A percentile compares a stretch with the other conserved stretches of the same genome.
These are phyloP conservation scores for Merluccius polli DNA, from an alignment of 2,797 vertebrate species.

Conservation along the genomic window DNA sequence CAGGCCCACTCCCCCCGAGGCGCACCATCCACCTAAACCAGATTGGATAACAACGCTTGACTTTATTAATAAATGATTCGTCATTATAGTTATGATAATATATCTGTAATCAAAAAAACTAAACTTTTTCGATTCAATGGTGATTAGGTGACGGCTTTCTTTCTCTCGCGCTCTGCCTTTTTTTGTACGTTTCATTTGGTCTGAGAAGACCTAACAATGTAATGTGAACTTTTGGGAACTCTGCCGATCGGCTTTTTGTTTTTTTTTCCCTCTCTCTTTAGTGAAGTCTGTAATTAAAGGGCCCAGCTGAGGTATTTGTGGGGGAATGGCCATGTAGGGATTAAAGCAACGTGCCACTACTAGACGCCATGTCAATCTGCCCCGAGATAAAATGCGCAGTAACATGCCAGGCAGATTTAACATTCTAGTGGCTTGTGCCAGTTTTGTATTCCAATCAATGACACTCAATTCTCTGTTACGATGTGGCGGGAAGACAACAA, in stretches of 20 bases:
- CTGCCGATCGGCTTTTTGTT: slow-evolving; percentile 62
- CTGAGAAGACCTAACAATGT: slow-evolving; percentile 73
- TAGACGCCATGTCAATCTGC: not conserved
- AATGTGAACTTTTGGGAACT: slow-evolving; percentile 73
- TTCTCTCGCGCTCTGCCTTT: slow-evolving; percentile 52
- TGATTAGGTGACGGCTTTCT: slow-evolving; percentile 70
- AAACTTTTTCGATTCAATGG: slow-evolving; percentile 60
- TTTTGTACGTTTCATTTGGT: slow-evolving; percentile 61
- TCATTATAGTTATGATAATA: slow-evolving; percentile 71
- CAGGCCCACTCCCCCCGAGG: not conserved
- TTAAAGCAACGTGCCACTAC: slow-evolving; percentile 42
- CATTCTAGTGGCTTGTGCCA: not conserved
- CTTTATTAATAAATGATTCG: slow-evolving; percentile 68
- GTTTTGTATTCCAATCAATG: slow-evolving; percentile 35
- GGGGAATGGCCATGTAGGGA: slow-evolving; percentile 38
- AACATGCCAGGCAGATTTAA: not conserved
- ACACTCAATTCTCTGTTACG: slow-evolving; percentile 43
- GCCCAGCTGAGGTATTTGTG: slow-evolving; percentile 51
- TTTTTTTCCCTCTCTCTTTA: slow-evolving; percentile 49
- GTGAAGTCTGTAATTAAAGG: slow-evolving; percentile 54
- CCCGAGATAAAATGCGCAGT: not conserved
- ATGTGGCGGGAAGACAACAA: not conserved
- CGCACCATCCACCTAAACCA: slow-evolving; percentile 41
- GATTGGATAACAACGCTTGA: slow-evolving; percentile 56
- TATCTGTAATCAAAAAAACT: slow-evolving; percentile 72